phyloP scores from a whole-genome alignment of 1,140 invertebrate genomes.

The Papilio machaon region DNA sequence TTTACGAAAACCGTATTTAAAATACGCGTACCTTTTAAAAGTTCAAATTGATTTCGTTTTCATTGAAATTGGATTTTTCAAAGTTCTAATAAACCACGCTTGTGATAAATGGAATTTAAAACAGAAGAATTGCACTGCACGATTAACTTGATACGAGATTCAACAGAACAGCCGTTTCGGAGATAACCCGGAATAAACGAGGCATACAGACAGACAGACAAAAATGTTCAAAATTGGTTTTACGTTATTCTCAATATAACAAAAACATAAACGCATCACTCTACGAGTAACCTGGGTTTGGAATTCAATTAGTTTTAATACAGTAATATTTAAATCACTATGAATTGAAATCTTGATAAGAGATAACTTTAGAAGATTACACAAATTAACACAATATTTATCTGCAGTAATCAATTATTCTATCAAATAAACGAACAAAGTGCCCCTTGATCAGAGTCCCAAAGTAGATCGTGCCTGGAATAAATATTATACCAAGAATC shows the following conservation, averaged over 20 bases:
- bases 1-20: neutral
- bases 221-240: too few species aligned
- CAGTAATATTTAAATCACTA: too few species aligned
- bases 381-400: neutral
- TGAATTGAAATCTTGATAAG: neutral
- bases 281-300: too few species aligned
- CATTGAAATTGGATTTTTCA: neutral
- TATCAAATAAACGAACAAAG: slow-evolving; percentile 19
- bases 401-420: slow-evolving; percentile 5
- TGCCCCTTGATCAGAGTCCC: slow-evolving; percentile 12
- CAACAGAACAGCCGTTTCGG: neutral
- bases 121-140: neutral
- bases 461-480: slow-evolving; percentile 18
- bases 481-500: slow-evolving; percentile 6
- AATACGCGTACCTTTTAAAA: neutral
- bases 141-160: neutral
- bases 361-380: neutral
- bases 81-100: slow-evolving; percentile 4
- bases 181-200: too few species aligned
- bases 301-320: too few species aligned
- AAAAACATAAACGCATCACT: too few species aligned
- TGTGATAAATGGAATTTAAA: neutral
- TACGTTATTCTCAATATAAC: too few species aligned
- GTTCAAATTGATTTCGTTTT: slow-evolving; percentile 19
- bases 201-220: too few species aligned